These are phyloP conservation scores for Epirrhoe tristata DNA, from an alignment of 2,888 invertebrate species.

Conservation along the genomic window DNA sequence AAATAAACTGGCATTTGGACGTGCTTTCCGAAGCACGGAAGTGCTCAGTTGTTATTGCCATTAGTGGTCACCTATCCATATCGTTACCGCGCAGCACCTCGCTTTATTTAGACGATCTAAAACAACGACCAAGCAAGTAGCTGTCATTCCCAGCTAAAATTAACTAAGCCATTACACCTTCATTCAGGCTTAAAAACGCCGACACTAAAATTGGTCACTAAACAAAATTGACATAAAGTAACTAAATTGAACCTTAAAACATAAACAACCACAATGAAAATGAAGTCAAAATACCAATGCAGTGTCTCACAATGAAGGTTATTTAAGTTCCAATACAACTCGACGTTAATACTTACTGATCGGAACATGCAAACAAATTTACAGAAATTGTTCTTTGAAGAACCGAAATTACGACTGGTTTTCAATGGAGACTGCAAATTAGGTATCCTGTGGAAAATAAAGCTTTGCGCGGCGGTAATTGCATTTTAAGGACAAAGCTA, in stretches of 20 bases:
- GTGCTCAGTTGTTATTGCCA: too few species aligned
- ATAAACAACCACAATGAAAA: slow-evolving; percentile 51
- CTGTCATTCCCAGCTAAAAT: too few species aligned
- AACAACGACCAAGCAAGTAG: too few species aligned
- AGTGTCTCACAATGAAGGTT: slow-evolving; percentile 63
- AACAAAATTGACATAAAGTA: not conserved
- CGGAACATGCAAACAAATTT: slow-evolving; percentile 80
- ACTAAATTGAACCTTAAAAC: slow-evolving; percentile 22
- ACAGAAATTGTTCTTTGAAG: slow-evolving; percentile 75
- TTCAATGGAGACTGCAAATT: slow-evolving; percentile 26
- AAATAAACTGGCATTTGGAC: too few species aligned
- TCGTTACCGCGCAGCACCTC: too few species aligned
- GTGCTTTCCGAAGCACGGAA: too few species aligned
- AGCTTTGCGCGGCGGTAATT: not conserved
- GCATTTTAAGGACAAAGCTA: not conserved
- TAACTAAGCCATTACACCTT: too few species aligned
- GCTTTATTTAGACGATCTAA: too few species aligned
- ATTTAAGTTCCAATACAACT: slow-evolving; percentile 71
- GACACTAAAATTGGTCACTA: not conserved
- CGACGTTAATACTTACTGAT: slow-evolving; percentile 73
- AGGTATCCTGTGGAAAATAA: not conserved
- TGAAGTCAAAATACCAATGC: slow-evolving; percentile 47
- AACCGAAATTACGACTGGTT: slow-evolving; percentile 74
- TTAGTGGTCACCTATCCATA: too few species aligned
- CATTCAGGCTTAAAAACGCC: too few species aligned